A percentile compares a stretch with the other conserved stretches of the same genome.
Conservation (phyloP, 2,797 vertebrate genomes). For the Syndactyla subalaris region DNA sequence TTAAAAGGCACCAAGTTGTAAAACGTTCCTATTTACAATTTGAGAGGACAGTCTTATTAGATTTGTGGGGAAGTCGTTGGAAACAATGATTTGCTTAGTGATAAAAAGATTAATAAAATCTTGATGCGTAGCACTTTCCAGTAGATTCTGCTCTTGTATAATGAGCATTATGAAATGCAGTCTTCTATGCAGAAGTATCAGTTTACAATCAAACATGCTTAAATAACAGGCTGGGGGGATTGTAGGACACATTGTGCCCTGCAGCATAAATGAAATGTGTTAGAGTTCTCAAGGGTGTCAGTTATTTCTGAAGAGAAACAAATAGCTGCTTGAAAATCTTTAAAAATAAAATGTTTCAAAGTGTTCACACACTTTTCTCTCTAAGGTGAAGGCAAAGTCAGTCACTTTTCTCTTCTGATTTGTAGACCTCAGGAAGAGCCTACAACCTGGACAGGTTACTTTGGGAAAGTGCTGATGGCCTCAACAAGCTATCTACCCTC, state of each 20-base stretch:
- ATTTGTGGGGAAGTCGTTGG: not conserved
- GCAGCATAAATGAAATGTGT: not conserved
- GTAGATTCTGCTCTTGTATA: not conserved
- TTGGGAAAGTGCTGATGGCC: constrained; percentile 95
- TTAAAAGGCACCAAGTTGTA: not conserved
- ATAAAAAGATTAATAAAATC: not conserved
- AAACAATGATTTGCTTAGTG: not conserved
- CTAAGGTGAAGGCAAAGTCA: not conserved
- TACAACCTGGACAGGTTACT: constrained; percentile 97
- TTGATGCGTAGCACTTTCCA: not conserved
- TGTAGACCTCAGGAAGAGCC: constrained; percentile 95
- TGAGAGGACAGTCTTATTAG: not conserved
- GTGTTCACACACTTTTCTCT: not conserved
- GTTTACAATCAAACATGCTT: constrained; percentile 12
- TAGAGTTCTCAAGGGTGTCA: not conserved
- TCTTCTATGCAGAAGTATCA: constrained; percentile 21
- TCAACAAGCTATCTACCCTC: constrained; percentile 97
- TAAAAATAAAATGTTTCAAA: not conserved
- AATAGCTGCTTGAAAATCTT: not conserved
- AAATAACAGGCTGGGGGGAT: not conserved
- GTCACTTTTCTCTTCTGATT: not conserved
- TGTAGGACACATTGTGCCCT: not conserved
- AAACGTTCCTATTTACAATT: not conserved
- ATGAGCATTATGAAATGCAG: not conserved
- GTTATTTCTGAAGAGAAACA: not conserved